Percentiles rank a stretch among this genome's conserved stretches.
Conservation (phyloP, 1,140 invertebrate genomes). For the Drosophila tani region DNA sequence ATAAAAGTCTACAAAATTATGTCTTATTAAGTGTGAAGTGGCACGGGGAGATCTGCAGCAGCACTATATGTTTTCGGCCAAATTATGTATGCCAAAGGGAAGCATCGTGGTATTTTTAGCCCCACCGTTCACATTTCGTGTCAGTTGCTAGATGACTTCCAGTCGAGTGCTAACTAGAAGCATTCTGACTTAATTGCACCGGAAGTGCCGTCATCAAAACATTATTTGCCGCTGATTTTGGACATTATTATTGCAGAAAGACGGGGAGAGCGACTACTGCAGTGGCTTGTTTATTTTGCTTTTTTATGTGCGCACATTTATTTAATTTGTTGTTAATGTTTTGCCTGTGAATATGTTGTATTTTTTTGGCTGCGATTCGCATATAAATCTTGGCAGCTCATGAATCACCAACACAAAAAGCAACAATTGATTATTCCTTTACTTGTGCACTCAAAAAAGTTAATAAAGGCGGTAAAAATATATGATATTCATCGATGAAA, state of each 20-base stretch:
- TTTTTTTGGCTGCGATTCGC: conserved; percentile 41
- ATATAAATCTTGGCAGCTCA: conserved; percentile 53
- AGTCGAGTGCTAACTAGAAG: conserved; percentile 48
- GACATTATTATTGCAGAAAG: conserved; percentile 31
- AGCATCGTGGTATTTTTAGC: conserved; percentile 36
- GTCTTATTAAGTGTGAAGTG: conserved; percentile 81
- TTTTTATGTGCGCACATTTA: conserved; percentile 58
- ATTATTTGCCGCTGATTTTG: conserved; percentile 39
- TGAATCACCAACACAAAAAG: conserved; percentile 51
- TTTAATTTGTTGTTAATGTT: conserved; percentile 64
- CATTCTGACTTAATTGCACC: conserved; percentile 66
- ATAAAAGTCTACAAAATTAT: conserved; percentile 72
- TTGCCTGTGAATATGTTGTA: conserved; percentile 23
- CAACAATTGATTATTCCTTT: neutral
- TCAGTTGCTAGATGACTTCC: conserved; percentile 53
- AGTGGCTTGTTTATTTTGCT: conserved; percentile 44
- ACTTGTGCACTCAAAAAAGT: conserved; percentile 14
- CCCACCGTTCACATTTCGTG: conserved; percentile 35
- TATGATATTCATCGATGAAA: neutral
- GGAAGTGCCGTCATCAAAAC: conserved; percentile 73
- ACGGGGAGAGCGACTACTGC: conserved; percentile 11
- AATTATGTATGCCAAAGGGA: conserved; percentile 49
- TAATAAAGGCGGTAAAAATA: neutral
- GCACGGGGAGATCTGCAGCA: conserved; percentile 21
- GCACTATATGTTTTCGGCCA: conserved; percentile 22